phyloP scores from a whole-genome alignment of 2,888 invertebrate genomes.

The Gortyna flavago region DNA sequence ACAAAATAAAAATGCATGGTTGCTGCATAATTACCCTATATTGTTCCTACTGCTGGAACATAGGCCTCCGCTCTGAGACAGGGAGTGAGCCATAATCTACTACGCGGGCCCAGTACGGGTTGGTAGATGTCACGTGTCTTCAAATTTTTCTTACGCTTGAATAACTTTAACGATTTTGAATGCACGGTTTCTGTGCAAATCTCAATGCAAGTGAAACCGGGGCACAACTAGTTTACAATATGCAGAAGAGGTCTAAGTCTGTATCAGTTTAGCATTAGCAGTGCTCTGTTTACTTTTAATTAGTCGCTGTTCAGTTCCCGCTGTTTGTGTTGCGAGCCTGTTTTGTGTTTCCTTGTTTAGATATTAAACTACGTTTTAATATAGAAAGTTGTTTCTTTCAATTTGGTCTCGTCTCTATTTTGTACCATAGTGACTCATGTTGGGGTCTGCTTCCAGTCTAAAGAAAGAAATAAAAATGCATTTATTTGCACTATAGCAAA shows the following conservation, averaged over 20 bases:
- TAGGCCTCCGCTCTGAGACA: too few relatives aligned
- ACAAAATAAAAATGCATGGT: not conserved
- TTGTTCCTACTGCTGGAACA: too few relatives aligned
- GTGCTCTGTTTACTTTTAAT: conserved; percentile 36
- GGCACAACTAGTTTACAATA: not conserved
- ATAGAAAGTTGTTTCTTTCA: not conserved
- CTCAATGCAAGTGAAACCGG: not conserved
- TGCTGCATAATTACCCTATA: too few relatives aligned
- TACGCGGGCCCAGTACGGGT: too few relatives aligned
- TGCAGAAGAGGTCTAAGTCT: conserved; percentile 7
- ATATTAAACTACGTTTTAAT: conserved; percentile 24
- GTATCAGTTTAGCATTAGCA: conserved; percentile 22
- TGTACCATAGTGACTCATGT: not conserved
- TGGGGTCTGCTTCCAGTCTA: not conserved
- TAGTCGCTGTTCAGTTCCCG: conserved; percentile 23
- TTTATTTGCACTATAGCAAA: too few relatives aligned
- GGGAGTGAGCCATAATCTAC: too few relatives aligned
- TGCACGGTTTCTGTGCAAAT: not conserved
- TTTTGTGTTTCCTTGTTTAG: conserved; percentile 25
- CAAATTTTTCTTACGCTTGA: too few relatives aligned
- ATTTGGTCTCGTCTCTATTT: not conserved
- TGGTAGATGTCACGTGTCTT: too few relatives aligned
- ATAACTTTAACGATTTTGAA: too few relatives aligned
- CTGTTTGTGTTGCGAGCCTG: conserved; percentile 24
- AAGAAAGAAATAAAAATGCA: too few relatives aligned